phyloP scores from a whole-genome alignment of 2,797 vertebrate species.

The Psittacula derbiana region DNA sequence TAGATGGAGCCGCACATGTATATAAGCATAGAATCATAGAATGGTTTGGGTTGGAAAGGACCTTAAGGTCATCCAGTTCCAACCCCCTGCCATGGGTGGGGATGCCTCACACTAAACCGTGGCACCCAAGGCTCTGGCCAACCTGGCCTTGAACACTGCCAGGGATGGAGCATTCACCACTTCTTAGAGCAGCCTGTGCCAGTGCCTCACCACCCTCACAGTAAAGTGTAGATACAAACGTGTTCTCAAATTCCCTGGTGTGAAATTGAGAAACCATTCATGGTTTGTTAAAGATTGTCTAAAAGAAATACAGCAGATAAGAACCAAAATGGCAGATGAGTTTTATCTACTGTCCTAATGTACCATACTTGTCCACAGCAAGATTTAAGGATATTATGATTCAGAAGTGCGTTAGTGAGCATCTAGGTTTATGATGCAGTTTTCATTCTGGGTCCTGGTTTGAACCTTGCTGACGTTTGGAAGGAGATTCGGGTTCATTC shows the following conservation, averaged over 20 bases:
- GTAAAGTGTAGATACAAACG: neutral
- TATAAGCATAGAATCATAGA: neutral
- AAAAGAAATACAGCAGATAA: neutral
- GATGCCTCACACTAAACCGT: neutral
- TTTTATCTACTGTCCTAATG: neutral
- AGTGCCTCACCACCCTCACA: neutral
- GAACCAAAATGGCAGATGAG: neutral
- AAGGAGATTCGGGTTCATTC: constrained; percentile 14
- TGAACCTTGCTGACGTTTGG: constrained; percentile 39
- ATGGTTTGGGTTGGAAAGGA: neutral
- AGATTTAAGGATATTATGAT: neutral
- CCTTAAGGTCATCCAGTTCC: neutral
- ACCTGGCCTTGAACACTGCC: neutral
- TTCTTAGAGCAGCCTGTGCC: neutral
- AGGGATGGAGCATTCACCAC: neutral
- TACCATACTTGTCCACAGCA: neutral
- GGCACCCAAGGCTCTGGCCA: neutral
- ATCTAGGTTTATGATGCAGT: neutral
- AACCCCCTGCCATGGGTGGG: neutral
- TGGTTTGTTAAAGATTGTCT: neutral
- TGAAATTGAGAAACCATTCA: neutral
- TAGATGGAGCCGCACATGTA: rapidly evolving
- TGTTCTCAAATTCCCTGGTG: neutral
- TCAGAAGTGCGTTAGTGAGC: neutral
- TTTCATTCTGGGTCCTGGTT: neutral